Base-by-base conservation (phyloP, 2,113 vertebrate species). In the Accipiter cooperii region DNA sequence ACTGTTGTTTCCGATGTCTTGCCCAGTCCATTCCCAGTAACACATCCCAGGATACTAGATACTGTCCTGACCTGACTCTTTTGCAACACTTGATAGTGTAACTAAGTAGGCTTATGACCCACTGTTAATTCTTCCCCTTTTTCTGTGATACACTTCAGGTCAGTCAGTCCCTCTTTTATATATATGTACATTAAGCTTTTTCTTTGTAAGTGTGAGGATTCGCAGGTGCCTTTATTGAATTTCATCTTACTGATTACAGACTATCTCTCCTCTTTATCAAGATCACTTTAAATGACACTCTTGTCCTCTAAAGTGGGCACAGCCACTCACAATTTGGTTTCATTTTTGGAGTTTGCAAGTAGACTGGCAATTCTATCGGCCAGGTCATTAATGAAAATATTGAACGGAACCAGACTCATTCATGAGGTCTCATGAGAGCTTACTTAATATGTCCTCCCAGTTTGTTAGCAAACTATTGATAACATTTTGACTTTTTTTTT, bases 201-300 rank as follows among this genome's bases (percentile, higher is more conserved):
- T 60, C 68, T 83, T 80, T 69, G 4, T 54, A 80, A 84, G 31
- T 51, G 68, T 58, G 55, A 44, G 86, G 83, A 88, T 94, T 93
- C 0, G 0, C 66, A 69, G 71, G 40, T 90, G 58, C 83, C 73
- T 92, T 77, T 83, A 90, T 92, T 86, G 79, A 90, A 93, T 95
- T 94, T 66, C 63, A 31, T 90, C 76, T 86, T 84, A 44, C 51
- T 78, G 79, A 92, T 93, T 94, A 76, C 88, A 92, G 76, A 89
- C 60, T 79, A 84, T 65, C 54, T 93, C 78, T 91, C 65, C 74
- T 93, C 63, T n/a, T 97, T 93, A 92, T n/a, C 55, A 40, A 85
- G 51, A 90, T 92, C 60, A 52, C 75, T 94, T 93, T 86, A 90
- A 92, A 93, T 84, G 46, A 58, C 84, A 64, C 49, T 90, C 33